Conservation (phyloP, 2,888 invertebrate genomes). For the Hemaris fuciformis region DNA sequence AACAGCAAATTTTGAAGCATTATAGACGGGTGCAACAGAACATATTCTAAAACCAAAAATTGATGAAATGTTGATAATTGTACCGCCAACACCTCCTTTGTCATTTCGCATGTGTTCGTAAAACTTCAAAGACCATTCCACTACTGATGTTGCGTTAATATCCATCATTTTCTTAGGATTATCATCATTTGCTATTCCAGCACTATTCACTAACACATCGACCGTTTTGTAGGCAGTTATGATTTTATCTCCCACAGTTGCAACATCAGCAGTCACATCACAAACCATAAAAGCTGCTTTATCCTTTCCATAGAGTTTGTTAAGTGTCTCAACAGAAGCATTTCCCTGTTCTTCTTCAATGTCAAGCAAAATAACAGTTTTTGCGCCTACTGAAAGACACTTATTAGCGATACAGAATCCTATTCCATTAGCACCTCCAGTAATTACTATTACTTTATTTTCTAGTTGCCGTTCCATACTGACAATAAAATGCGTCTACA, state of each 20-base stretch:
- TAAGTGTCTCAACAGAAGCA: constrained; percentile 16
- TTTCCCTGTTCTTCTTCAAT: constrained; percentile 20
- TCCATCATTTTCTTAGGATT: constrained; percentile 12
- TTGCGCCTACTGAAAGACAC: constrained; percentile 60
- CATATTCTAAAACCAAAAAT: constrained; percentile 23
- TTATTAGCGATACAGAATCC: constrained; percentile 69
- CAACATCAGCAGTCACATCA: constrained; percentile 25
- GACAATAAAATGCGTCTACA: neutral
- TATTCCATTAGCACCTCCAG: constrained; percentile 79
- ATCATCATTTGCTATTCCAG: constrained; percentile 2
- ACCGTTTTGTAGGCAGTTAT: constrained; percentile 12
- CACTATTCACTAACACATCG: constrained; percentile 19
- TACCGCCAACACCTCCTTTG: constrained; percentile 76
- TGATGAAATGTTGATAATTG: constrained; percentile 76
- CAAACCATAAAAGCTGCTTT: constrained; percentile 37
- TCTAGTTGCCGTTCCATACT: constrained; percentile 28
- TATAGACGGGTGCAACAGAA: constrained; percentile 19
- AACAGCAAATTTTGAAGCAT: constrained; percentile 76
- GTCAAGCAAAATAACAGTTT: constrained; percentile 28
- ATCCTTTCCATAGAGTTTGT: constrained; percentile 18
- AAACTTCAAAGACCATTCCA: constrained; percentile 56
- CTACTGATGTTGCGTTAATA: constrained; percentile 20
- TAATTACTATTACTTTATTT: constrained; percentile 52
- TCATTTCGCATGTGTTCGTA: constrained; percentile 74
- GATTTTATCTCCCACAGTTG: constrained; percentile 18